Conservation (phyloP, 2,113 vertebrate species). For the Actenoides lindsayi region DNA sequence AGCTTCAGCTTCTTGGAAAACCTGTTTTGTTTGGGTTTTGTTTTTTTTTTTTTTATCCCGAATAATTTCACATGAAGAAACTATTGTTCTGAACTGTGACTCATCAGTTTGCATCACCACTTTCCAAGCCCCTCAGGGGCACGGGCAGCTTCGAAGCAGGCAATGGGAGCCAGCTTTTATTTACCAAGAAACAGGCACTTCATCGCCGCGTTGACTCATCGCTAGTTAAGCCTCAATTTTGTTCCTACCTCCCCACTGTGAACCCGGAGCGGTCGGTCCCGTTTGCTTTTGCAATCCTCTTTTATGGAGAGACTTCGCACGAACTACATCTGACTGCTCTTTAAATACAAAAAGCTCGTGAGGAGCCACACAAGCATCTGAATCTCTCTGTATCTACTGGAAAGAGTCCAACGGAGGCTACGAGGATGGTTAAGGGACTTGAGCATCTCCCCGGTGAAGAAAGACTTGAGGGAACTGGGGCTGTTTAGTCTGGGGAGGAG, state of each 20-base stretch:
- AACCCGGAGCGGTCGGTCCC: neutral
- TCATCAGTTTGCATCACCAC: constrained; percentile 37
- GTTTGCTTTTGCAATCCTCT: neutral
- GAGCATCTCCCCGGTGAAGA: no score
- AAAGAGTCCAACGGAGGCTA: no score
- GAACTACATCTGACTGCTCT: neutral
- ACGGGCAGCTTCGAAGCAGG: neutral
- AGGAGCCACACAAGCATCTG: no score
- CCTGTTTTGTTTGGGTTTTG: neutral
- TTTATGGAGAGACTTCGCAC: neutral
- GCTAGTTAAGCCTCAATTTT: neutral
- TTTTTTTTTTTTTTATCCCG: constrained; percentile 8
- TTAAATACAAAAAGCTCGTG: neutral
- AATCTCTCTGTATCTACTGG: no score
- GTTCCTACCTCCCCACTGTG: neutral
- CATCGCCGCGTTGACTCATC: neutral
- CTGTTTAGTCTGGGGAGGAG: no score
- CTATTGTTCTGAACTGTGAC: constrained; percentile 46
- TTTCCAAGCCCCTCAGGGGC: neutral
- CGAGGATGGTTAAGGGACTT: no score
- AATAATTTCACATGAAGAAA: constrained; percentile 23
- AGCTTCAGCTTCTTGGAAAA: constrained; percentile 16
- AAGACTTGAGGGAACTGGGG: no score
- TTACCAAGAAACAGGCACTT: constrained; percentile 7
- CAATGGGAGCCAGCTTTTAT: neutral